Conservation (phyloP, 2,888 invertebrate genomes). For the Autographa gamma region DNA sequence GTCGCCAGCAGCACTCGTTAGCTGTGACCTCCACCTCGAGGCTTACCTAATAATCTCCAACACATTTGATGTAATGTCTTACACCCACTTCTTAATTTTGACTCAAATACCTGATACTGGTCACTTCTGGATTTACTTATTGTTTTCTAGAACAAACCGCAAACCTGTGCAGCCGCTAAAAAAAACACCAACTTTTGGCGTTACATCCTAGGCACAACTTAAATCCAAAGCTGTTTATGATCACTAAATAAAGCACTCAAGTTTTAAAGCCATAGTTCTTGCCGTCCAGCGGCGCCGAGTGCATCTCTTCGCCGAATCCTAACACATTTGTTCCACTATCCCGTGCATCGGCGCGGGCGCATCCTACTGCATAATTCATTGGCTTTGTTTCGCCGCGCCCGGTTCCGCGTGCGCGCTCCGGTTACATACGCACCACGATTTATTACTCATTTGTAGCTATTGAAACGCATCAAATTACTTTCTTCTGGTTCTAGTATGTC, state of each 20-base stretch:
- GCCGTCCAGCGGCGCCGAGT: neutral
- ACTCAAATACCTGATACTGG: conserved; percentile 7
- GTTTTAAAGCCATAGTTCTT: too few species aligned
- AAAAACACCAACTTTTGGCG: neutral
- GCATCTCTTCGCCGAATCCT: conserved; percentile 18
- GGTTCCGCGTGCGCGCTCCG: conserved; percentile 25
- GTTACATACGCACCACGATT: conserved; percentile 21
- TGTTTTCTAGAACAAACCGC: neutral
- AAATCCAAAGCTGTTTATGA: neutral
- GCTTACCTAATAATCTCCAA: conserved; percentile 34
- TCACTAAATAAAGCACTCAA: too few species aligned
- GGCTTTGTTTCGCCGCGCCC: conserved; percentile 47
- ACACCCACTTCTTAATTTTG: conserved; percentile 23
- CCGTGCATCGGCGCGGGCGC: conserved; percentile 34
- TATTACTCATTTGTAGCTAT: conserved; percentile 39
- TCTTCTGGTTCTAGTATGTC: conserved; percentile 7
- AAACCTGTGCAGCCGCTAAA: neutral
- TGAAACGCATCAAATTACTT: conserved; percentile 17
- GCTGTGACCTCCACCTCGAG: conserved; percentile 44
- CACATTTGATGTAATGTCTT: conserved; percentile 14
- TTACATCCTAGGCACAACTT: too few species aligned
- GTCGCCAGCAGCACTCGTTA: conserved; percentile 37
- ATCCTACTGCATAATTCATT: conserved; percentile 58
- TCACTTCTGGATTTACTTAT: conserved; percentile 3
- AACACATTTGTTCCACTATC: conserved; percentile 19